phyloP scores from a whole-genome alignment of 2,888 invertebrate species.

The Notocelia uddmanniana region DNA sequence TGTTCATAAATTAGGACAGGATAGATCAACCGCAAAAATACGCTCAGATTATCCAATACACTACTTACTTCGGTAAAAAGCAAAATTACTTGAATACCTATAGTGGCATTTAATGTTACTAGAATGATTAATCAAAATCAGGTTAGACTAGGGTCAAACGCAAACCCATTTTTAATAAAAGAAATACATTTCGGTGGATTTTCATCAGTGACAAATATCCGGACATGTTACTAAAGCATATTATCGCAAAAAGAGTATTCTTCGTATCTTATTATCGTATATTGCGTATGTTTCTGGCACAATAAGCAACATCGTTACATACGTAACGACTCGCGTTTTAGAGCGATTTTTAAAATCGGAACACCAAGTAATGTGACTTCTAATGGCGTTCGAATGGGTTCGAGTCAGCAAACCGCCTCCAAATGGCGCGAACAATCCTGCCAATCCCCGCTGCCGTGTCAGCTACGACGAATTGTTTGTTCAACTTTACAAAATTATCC shows the following conservation, averaged over 20 bases:
- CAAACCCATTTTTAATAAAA: no score
- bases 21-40: no score
- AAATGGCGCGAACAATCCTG: constrained; percentile 50
- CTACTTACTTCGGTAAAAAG: no score
- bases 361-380: constrained; percentile 40
- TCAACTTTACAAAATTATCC: constrained; percentile 18
- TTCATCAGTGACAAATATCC: not conserved
- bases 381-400: constrained; percentile 43
- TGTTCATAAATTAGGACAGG: not conserved
- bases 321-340: constrained; percentile 25
- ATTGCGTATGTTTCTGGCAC: not conserved
- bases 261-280: no score
- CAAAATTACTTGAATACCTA: no score
- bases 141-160: no score
- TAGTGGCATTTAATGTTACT: no score
- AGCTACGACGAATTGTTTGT: constrained; percentile 45
- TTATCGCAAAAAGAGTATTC: no score
- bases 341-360: constrained; percentile 39
- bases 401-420: constrained; percentile 38
- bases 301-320: constrained; percentile 11
- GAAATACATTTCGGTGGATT: no score
- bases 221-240: not conserved
- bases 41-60: no score
- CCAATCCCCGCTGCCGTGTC: constrained; percentile 47
- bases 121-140: no score